Conservation (phyloP, 92 coral and sea anemone genomes). For the Epizoanthus rinbou region DNA sequence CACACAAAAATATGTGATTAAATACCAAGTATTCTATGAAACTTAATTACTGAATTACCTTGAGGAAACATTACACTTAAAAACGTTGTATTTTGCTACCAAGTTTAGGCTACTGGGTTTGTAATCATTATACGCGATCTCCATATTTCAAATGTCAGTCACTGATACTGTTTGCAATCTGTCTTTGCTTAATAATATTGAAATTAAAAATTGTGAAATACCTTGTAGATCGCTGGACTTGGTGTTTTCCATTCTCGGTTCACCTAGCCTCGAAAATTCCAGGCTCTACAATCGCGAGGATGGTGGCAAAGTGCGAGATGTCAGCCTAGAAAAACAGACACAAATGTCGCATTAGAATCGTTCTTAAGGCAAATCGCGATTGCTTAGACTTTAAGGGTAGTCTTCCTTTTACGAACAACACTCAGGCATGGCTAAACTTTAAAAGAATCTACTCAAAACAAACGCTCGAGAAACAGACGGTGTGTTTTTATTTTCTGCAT, state of each 20-base stretch:
- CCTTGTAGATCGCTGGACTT: slow-evolving; percentile 24
- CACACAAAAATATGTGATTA: slow-evolving; percentile 8
- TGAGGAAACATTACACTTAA: slow-evolving; percentile 34
- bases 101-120: neutral
- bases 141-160: slow-evolving; percentile 17
- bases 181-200: neutral
- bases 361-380: slow-evolving; percentile 12
- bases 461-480: slow-evolving; percentile 43
- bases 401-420: slow-evolving; percentile 10
- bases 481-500: slow-evolving; percentile 33
- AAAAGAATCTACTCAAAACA: slow-evolving; percentile 23
- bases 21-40: slow-evolving; percentile 21
- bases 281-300: slow-evolving; percentile 26
- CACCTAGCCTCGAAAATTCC: slow-evolving; percentile 46
- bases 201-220: slow-evolving; percentile 12
- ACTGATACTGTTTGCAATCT: neutral
- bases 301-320: slow-evolving; percentile 33
- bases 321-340: slow-evolving; percentile 37
- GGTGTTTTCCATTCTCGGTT: slow-evolving; percentile 46
- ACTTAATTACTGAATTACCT: slow-evolving; percentile 40
- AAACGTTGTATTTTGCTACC: slow-evolving; percentile 14
- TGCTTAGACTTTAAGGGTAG: slow-evolving; percentile 30
- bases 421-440: neutral
- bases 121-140: neutral
- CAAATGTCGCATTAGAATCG: slow-evolving; percentile 18